These are phyloP conservation scores for Neolamprologus cancellatus DNA, from an alignment of 2,113 vertebrate species.

Conservation along the genomic window DNA sequence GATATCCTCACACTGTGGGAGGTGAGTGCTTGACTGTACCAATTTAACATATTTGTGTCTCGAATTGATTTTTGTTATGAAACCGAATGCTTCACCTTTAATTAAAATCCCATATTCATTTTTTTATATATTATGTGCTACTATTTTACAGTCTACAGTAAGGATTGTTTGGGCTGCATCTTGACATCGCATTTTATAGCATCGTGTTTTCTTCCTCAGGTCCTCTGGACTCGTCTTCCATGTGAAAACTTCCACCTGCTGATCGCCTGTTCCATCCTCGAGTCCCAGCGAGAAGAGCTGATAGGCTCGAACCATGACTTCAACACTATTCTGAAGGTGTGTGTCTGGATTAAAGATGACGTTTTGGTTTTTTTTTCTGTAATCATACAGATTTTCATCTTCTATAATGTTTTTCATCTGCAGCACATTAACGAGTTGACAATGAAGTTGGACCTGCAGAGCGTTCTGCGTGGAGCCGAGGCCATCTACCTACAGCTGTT, in stretches of 20 bases:
- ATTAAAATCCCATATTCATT: rapidly evolving
- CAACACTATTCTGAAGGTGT: slow-evolving; percentile 89
- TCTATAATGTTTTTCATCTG: not conserved
- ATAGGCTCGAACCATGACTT: slow-evolving; percentile 87
- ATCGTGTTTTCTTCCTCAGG: slow-evolving; percentile 50
- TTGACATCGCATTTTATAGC: not conserved
- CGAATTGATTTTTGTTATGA: not conserved
- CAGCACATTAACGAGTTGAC: slow-evolving; percentile 92
- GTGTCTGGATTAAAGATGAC: not conserved
- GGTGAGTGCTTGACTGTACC: slow-evolving; percentile 51
- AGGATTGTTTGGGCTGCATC: not conserved
- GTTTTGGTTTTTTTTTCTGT: not conserved
- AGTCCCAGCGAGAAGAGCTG: slow-evolving; percentile 81
- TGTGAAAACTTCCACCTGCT: slow-evolving; percentile 86
- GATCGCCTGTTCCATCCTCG: slow-evolving; percentile 82
- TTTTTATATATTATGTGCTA: rapidly evolving
- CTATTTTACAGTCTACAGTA: not conserved
- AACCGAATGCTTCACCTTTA: not conserved
- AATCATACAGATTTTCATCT: not conserved
- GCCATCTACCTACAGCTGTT: slow-evolving; percentile 81
- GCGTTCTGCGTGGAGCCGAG: slow-evolving; percentile 72
- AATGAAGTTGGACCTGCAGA: slow-evolving; percentile 85
- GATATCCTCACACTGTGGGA: slow-evolving; percentile 87
- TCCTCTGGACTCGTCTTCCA: slow-evolving; percentile 82
- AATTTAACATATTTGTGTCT: not conserved